Conservation (phyloP, 2,113 vertebrate genomes). For the Hemibagrus wyckioides region DNA sequence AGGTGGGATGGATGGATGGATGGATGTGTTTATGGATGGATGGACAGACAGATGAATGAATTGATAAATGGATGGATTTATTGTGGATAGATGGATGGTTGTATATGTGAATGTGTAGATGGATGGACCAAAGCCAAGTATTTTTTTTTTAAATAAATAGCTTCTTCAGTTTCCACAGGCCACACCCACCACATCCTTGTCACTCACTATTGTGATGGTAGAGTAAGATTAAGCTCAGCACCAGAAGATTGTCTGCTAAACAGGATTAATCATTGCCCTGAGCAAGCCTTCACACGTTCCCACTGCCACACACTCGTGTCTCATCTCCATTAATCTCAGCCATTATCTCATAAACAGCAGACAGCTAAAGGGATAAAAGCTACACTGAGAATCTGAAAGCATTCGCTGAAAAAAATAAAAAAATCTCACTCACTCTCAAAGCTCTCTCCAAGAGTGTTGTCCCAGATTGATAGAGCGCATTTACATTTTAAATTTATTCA, state of each 20-base stretch:
- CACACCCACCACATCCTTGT: no score
- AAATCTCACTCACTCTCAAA: neutral
- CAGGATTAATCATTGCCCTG: neutral
- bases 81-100: no score
- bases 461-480: neutral
- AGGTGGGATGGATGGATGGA: neutral
- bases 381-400: neutral
- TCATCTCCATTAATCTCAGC: neutral
- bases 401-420: neutral
- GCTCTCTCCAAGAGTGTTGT: neutral
- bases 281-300: neutral
- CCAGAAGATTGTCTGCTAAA: neutral
- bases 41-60: no score
- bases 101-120: no score
- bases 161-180: no score
- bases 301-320: neutral
- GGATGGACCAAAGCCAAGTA: no score
- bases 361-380: neutral
- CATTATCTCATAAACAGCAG: neutral
- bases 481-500: neutral
- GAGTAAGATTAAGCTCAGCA: neutral
- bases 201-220: neutral
- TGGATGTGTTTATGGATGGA: no score
- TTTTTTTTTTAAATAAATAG: no score
- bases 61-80: no score